Evolutionary conservation across 2,888 invertebrate species (phyloP).

Genomic region (Archips xylosteana): DNA sequence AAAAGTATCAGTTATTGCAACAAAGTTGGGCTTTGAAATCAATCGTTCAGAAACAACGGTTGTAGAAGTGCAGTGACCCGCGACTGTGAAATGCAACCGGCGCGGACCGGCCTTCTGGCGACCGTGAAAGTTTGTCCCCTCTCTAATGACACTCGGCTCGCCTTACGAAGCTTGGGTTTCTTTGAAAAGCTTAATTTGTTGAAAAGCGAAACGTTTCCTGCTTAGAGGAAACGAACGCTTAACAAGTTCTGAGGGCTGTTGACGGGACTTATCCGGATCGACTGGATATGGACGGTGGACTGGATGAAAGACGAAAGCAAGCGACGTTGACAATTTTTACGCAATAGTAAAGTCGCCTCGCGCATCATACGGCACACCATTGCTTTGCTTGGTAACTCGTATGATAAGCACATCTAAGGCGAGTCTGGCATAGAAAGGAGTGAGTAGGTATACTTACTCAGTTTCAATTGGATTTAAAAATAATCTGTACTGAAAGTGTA

Average conservation of each 20-base stretch:
- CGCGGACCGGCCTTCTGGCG: constrained; percentile 59
- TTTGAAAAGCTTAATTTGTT: constrained; percentile 38
- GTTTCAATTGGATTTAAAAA: constrained; percentile 13
- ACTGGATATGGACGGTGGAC: neutral
- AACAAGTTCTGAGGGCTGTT: constrained; percentile 25
- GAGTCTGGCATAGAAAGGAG: neutral
- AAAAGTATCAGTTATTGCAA: neutral
- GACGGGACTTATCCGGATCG: neutral
- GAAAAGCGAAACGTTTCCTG: constrained; percentile 35
- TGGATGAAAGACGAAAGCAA: constrained; percentile 8
- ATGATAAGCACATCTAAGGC: neutral
- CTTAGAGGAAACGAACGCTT: constrained; percentile 23
- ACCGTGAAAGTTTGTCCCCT: constrained; percentile 74
- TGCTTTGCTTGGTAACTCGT: neutral
- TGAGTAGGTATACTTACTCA: neutral
- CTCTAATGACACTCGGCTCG: constrained; percentile 72
- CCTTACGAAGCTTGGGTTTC: constrained; percentile 49
- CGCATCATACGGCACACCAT: neutral
- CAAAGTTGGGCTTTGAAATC: neutral
- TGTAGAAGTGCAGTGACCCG: constrained; percentile 68
- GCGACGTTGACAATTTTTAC: constrained; percentile 5
- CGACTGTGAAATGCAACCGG: constrained; percentile 71
- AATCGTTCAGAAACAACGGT: constrained; percentile 10
- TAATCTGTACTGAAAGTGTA: constrained; percentile 11
- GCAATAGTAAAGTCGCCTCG: neutral